phyloP scores from a whole-genome alignment of 2,888 invertebrate genomes.

The Mesochorus sp. region DNA sequence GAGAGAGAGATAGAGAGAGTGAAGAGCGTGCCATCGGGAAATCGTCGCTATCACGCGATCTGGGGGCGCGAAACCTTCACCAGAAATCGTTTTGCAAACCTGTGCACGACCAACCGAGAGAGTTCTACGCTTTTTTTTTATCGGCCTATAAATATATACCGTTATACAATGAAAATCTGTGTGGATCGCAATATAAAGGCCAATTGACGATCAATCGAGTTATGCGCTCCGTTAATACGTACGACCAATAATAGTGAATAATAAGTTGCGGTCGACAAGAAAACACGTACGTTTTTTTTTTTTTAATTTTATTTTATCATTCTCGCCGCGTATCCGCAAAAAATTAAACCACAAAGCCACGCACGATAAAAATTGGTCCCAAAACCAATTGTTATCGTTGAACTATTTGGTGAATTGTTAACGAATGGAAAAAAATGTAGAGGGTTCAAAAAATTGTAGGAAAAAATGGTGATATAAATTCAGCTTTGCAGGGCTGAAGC shows the following conservation, averaged over 20 bases:
- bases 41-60: constrained; percentile 61
- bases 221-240: constrained; percentile 26
- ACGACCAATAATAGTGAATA: constrained; percentile 24
- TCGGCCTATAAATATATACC: background rate
- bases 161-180: constrained; percentile 14
- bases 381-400: no score
- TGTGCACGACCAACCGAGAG: constrained; percentile 3
- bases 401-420: no score
- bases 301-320: background rate
- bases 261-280: constrained; percentile 1
- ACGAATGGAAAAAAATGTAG: no score
- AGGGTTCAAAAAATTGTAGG: no score
- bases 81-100: constrained; percentile 56
- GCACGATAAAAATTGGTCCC: no score
- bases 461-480: no score
- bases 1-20: background rate
- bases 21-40: constrained; percentile 51
- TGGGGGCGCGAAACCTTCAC: constrained; percentile 51
- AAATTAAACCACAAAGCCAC: background rate
- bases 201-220: constrained; percentile 36
- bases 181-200: constrained; percentile 26
- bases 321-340: no score
- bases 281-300: background rate
- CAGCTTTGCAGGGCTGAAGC: no score
- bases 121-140: constrained; percentile 19